Evolutionary conservation across 1,140 invertebrate genomes (phyloP), one percentile per base, ranked within the genome.

Genomic region (Hormaphis cornu): DNA sequence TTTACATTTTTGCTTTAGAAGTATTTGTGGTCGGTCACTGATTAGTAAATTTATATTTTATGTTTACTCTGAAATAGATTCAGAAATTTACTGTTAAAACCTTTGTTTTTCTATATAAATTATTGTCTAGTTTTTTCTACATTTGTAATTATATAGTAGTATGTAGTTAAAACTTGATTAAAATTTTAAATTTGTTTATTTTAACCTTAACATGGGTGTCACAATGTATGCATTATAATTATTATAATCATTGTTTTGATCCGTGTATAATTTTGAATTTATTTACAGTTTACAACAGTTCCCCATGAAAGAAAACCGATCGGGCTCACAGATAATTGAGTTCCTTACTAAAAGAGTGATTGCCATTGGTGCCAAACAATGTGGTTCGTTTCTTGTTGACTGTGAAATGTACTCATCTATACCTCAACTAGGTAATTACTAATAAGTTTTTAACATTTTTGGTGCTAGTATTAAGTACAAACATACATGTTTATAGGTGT

Each of bases 381-480:
- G 86, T 73, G 94, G 93, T 1, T 90, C 91, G 74, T 97, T 95
- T 79, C 79, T 90, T 50, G 92, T 98, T 0, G 94, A 98, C 75
- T 97, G 95, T 77, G 95, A 98, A 78, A 94, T 92, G 14, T 97
- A 91, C 74, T 86, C 87, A 56, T 92, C 90, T 24, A 84, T 87
- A 70, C 86, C 86, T 26, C 70, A 72, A 20, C 66, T 76, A 33
- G 71, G 71, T 72, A 22, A 71, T 44, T 66, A 16, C 53, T 18
- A 33, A n/a, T 33, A 37, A 35, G 20, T 5, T 26, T 37, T 69
- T 16, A 37, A 18, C 18, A 7, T 9, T 30, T 52, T 26, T 8
- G 7, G 14, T 50, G 37, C 30, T 53, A 3, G 5, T 35, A 26
- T 54, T 20, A 26, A 18, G n/a, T 37, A 24, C 1, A 22, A 35